Percentiles rank a stretch among this genome's conserved stretches.
These are phyloP conservation scores for Oriolus oriolus DNA, from an alignment of 2,113 vertebrate genomes.

Conservation along the genomic window DNA sequence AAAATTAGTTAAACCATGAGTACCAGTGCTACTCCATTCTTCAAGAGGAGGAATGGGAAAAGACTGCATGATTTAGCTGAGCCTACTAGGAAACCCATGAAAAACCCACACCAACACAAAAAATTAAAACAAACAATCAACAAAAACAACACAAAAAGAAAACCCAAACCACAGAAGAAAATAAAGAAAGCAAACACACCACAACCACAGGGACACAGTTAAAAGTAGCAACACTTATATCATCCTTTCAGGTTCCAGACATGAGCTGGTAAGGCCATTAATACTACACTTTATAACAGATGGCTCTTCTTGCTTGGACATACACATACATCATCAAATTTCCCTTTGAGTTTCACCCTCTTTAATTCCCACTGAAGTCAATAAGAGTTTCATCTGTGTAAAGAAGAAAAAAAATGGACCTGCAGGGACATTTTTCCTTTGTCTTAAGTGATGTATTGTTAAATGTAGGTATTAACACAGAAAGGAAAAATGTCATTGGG, in stretches of 20 bases:
- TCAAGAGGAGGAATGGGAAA: background rate
- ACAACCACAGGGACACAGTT: background rate
- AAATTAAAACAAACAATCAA: background rate
- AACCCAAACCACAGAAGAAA: background rate
- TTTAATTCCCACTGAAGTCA: slow-evolving; percentile 27
- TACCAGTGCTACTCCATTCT: background rate
- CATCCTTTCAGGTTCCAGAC: slow-evolving; percentile 49
- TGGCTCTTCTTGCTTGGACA: background rate
- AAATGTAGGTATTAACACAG: background rate
- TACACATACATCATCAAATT: slow-evolving; percentile 51
- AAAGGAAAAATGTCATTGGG: background rate
- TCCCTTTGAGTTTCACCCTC: slow-evolving; percentile 11
- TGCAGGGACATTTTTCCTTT: background rate
- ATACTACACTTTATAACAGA: slow-evolving; percentile 38
- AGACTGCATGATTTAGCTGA: background rate
- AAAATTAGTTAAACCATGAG: background rate
- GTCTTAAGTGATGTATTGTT: background rate
- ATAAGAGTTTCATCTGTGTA: background rate
- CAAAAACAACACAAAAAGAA: too few relatives aligned
- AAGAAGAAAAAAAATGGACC: background rate
- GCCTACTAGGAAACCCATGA: background rate
- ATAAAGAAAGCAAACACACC: background rate
- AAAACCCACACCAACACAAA: background rate
- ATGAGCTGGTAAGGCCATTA: background rate
- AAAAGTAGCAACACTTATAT: slow-evolving; percentile 49